phyloP scores from a whole-genome alignment of 2,888 invertebrate genomes.

The Oscheius sp. region DNA sequence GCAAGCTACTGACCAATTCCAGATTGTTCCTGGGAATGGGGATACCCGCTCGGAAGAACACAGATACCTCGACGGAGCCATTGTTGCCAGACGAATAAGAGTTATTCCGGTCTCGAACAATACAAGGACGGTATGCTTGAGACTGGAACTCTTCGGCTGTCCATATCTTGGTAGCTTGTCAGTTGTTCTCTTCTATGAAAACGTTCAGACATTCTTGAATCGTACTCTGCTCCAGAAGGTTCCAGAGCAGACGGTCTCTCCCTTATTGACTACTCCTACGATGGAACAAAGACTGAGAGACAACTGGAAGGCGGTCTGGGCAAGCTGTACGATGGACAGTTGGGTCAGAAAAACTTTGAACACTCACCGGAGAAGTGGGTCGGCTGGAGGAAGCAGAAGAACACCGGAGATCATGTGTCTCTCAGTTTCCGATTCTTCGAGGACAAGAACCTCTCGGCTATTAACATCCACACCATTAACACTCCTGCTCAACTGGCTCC shows the following conservation, averaged over 20 bases:
- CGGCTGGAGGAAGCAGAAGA: conserved; percentile 81
- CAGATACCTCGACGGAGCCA: conserved; percentile 83
- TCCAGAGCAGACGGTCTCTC: conserved; percentile 84
- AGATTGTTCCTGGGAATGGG: conserved; percentile 86
- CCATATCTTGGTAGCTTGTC: conserved; percentile 82
- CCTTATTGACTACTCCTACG: conserved; percentile 86
- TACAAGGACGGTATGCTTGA: conserved; percentile 88
- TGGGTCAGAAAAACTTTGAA: conserved; percentile 75
- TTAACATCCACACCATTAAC: conserved; percentile 87
- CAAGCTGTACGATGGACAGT: conserved; percentile 81
- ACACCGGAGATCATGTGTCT: conserved; percentile 77
- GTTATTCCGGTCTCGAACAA: conserved; percentile 87
- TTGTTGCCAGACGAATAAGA: conserved; percentile 83
- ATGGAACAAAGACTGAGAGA: conserved; percentile 74
- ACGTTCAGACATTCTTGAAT: conserved; percentile 83
- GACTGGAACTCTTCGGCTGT: conserved; percentile 90
- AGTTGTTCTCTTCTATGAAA: neutral
- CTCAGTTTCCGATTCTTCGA: conserved; percentile 87
- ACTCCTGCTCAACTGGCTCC: conserved; percentile 69
- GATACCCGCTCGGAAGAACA: conserved; percentile 88
- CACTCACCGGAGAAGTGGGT: conserved; percentile 83
- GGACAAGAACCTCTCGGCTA: conserved; percentile 86
- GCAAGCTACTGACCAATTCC: conserved; percentile 71
- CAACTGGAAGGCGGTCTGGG: conserved; percentile 81
- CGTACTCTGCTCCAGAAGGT: conserved; percentile 89